These are phyloP conservation scores for Odontomachus brunneus DNA, from an alignment of 1,140 invertebrate genomes.

Conservation along the genomic window DNA sequence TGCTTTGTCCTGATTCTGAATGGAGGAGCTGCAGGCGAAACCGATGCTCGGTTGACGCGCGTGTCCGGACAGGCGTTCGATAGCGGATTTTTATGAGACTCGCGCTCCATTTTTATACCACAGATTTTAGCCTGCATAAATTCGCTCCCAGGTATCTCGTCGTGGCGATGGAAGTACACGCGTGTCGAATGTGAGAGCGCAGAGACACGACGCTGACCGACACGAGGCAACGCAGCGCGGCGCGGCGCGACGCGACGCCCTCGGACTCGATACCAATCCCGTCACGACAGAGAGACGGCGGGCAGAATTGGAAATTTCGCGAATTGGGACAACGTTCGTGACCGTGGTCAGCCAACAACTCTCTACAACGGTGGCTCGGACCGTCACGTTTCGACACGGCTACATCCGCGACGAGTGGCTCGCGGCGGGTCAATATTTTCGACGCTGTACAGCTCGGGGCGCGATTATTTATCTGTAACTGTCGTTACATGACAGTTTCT, in stretches of 20 bases:
- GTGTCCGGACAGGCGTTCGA: constrained; percentile 21
- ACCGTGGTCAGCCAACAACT: constrained; percentile 24
- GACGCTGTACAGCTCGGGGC: not conserved
- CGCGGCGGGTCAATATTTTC: constrained; percentile 52
- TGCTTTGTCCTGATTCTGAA: too few relatives aligned
- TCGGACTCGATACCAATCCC: constrained; percentile 4
- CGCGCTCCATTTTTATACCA: constrained; percentile 14
- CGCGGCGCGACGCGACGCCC: not conserved
- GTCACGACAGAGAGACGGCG: constrained; percentile 14
- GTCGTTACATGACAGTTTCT: constrained; percentile 19
- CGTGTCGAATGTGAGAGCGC: constrained; percentile 10
- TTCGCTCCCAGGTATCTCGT: constrained; percentile 19
- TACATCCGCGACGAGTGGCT: constrained; percentile 44
- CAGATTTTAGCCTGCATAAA: constrained; percentile 34
- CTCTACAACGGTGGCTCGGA: constrained; percentile 28
- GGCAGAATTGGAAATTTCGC: constrained; percentile 50
- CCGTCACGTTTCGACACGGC: constrained; percentile 21
- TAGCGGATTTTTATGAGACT: constrained; percentile 8
- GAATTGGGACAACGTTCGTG: constrained; percentile 46
- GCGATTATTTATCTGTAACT: constrained; percentile 43
- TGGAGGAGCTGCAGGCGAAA: too few relatives aligned
- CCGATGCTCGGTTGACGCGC: constrained; percentile 37
- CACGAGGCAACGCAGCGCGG: not conserved
- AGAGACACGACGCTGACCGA: not conserved
- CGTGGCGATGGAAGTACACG: not conserved